Evolutionary conservation across 2,888 invertebrate genomes (phyloP).

Genomic region (Noctua pronuba): DNA sequence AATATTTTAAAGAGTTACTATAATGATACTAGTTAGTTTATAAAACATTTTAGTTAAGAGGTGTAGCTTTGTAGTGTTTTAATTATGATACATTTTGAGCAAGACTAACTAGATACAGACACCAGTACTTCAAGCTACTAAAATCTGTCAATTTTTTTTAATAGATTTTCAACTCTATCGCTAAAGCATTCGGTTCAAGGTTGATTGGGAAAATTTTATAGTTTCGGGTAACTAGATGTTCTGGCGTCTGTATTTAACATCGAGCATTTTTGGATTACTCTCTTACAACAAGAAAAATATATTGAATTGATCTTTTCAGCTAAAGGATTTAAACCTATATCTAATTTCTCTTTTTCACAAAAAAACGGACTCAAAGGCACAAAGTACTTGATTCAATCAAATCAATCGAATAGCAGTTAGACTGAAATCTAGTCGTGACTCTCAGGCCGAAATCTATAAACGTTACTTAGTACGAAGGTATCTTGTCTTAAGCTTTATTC

Average conservation of each 20-base stretch:
- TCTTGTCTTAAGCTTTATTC: neutral
- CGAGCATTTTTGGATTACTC: neutral
- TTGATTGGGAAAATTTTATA: too few species aligned
- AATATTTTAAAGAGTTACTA: neutral
- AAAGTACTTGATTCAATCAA: constrained; percentile 61
- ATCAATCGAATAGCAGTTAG: constrained; percentile 46
- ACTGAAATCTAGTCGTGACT: constrained; percentile 20
- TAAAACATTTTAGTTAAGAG: too few species aligned
- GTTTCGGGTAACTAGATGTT: too few species aligned
- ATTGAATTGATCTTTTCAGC: neutral
- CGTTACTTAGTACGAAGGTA: neutral
- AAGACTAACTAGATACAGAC: too few species aligned
- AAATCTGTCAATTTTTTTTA: too few species aligned
- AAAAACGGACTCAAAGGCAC: constrained; percentile 45
- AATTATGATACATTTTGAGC: too few species aligned
- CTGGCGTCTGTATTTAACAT: too few species aligned
- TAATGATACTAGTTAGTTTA: too few species aligned
- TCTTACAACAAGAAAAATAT: neutral
- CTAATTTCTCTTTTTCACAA: constrained; percentile 9
- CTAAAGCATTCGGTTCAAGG: too few species aligned
- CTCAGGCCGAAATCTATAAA: neutral
- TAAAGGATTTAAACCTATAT: neutral
- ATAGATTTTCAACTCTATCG: too few species aligned
- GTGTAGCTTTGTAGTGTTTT: too few species aligned
- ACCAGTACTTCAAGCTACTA: too few species aligned